phyloP scores from a whole-genome alignment of 2,888 invertebrate genomes.

The Drosophila cyrtoloma region DNA sequence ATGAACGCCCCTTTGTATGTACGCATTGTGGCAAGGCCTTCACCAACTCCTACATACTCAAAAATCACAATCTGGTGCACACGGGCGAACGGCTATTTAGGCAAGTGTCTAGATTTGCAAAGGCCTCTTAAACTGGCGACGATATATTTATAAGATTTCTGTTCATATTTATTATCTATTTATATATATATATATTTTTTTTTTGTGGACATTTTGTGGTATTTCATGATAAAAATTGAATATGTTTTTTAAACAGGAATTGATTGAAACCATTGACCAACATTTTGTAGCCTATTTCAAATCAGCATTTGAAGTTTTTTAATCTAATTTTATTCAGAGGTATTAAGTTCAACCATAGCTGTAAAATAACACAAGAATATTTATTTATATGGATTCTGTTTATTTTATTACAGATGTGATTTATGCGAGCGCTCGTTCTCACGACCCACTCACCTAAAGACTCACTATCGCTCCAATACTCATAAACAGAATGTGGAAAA shows the following conservation, averaged over 20 bases:
- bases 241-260: not conserved
- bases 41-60: constrained; percentile 80
- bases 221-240: not conserved
- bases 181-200: not conserved
- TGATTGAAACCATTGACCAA: not conserved
- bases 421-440: constrained; percentile 84
- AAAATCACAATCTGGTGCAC: constrained; percentile 81
- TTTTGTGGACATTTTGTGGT: not conserved
- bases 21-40: constrained; percentile 77
- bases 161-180: not conserved
- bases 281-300: not conserved
- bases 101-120: constrained; percentile 39
- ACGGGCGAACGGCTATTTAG: constrained; percentile 80
- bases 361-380: not conserved
- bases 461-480: constrained; percentile 82
- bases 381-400: not conserved
- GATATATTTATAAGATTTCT: not conserved
- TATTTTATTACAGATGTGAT: constrained; percentile 68
- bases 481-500: constrained; percentile 81
- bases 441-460: constrained; percentile 82
- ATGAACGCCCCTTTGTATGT: constrained; percentile 79
- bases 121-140: not conserved
- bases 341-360: not conserved
- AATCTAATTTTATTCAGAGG: not conserved
- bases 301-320: not conserved